These are phyloP conservation scores for Merluccius polli DNA, from an alignment of 2,797 vertebrate species.

Conservation along the genomic window DNA sequence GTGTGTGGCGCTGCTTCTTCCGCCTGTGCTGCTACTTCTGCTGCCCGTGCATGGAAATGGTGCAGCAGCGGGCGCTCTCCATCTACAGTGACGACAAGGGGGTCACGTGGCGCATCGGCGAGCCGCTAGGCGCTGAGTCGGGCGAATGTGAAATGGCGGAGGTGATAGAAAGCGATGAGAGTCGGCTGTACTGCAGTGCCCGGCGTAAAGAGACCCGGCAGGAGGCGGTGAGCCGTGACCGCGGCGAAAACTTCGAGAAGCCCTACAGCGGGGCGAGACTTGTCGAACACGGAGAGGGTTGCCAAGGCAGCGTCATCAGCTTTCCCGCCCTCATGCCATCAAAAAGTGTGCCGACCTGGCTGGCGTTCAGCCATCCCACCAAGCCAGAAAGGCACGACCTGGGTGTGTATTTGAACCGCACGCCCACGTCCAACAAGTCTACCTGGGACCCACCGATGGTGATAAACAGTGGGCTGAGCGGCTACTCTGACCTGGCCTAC, in stretches of 20 bases:
- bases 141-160: constrained; percentile 88
- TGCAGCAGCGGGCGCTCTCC: constrained; percentile 73
- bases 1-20: constrained; percentile 60
- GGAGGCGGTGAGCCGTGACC: constrained; percentile 76
- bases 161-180: constrained; percentile 54
- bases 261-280: constrained; percentile 60
- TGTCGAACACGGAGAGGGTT: constrained; percentile 72
- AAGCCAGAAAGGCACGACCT: constrained; percentile 70
- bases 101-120: constrained; percentile 74
- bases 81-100: constrained; percentile 86
- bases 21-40: too few relatives aligned
- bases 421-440: too few relatives aligned
- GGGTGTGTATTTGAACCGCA: constrained; percentile 83
- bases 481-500: constrained; percentile 86
- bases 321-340: constrained; percentile 81
- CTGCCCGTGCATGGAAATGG: too few relatives aligned
- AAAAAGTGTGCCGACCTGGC: constrained; percentile 36
- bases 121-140: constrained; percentile 66
- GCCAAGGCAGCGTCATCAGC: constrained; percentile 88
- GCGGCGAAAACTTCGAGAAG: constrained; percentile 69
- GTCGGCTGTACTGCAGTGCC: constrained; percentile 84
- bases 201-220: constrained; percentile 68
- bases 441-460: constrained; percentile 80
- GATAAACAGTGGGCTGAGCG: constrained; percentile 79
- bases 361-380: too few relatives aligned